Base-by-base conservation (phyloP, 2,113 vertebrate species). In the Noturus placidus region DNA sequence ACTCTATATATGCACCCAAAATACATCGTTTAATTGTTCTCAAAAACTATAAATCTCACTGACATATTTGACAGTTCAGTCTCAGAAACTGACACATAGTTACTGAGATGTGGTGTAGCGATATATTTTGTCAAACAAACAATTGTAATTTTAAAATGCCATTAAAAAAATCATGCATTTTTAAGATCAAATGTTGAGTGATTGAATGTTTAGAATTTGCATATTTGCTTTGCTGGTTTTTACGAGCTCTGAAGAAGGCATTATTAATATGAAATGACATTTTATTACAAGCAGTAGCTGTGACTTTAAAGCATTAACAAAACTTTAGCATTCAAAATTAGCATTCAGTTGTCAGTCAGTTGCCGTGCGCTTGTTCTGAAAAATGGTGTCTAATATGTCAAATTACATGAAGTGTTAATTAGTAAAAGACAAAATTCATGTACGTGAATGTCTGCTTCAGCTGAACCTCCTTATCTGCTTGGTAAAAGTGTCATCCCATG, bases 361-460 rank as follows among this genome's bases (percentile, higher is more conserved):
- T 70, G 70, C 14, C 46, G 35, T 50, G 19, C 15, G 2, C 3
- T 46, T 67, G n/a, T 65, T 46, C n/a, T 83, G 15, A 33, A 69
- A 54, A 1, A 46, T 59, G 19, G 19, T 20, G 22, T 67, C 25
- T 46, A 33, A 76, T 59, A 17, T 77, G 35, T 20, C 59, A 22
- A 61, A 57, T 19, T 69, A 38, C 9, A 14, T 54, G 50, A 82
- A 61, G 5, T 84, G 11, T 59, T 19, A 27, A 57, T 57, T 57
- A 72, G 46, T 54, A 35, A 54, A 72, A 25, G 19, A 30, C 13
- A 35, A 15, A n/a, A 50, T 15, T 52, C 1, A 54, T 79, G 50
- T 30, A 65, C 46, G 81, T 46, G 54, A 77, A 59, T 77, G 35
- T 50, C 35, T 63, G 57, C 72, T 86, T 86, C 57, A 78, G 38